Percentiles rank a stretch among this genome's conserved stretches.
phyloP scores from a whole-genome alignment of 2,888 invertebrate genomes.

The Chloroclysta siterata region DNA sequence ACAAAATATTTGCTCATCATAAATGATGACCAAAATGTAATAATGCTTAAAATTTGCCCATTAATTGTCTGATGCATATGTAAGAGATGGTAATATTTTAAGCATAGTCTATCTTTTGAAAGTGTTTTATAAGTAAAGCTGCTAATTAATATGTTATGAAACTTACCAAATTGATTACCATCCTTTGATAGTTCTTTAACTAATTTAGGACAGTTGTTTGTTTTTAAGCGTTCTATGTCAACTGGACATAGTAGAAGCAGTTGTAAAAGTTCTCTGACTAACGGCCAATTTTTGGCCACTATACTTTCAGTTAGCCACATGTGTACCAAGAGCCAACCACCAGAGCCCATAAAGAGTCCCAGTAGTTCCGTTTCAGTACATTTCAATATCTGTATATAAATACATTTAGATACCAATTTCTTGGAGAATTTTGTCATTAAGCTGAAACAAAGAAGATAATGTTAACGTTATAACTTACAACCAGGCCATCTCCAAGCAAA shows the following conservation, averaged over 20 bases:
- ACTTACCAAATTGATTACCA: slow-evolving; percentile 92
- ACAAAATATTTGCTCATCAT: not conserved
- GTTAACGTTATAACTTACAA: not conserved
- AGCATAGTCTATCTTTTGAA: not conserved
- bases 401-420: slow-evolving; percentile 97
- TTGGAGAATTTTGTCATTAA: slow-evolving; percentile 98
- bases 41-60: no score
- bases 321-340: slow-evolving; percentile 96
- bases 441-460: slow-evolving; percentile 83
- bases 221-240: slow-evolving; percentile 94
- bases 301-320: slow-evolving; percentile 96
- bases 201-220: slow-evolving; percentile 96
- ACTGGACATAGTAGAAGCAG: slow-evolving; percentile 94
- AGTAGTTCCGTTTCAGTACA: slow-evolving; percentile 93
- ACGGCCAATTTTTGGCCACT: slow-evolving; percentile 92
- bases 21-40: not conserved
- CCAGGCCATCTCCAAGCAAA: not conserved
- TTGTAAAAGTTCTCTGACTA: slow-evolving; percentile 94
- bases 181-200: slow-evolving; percentile 95
- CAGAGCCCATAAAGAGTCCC: slow-evolving; percentile 94
- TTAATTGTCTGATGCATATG: no score
- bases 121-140: not conserved
- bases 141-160: not conserved
- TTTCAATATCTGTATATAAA: slow-evolving; percentile 96
- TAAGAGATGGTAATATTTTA: no score